These are phyloP conservation scores for Bombus superbus DNA, from an alignment of 1,140 invertebrate genomes.

Conservation along the genomic window DNA sequence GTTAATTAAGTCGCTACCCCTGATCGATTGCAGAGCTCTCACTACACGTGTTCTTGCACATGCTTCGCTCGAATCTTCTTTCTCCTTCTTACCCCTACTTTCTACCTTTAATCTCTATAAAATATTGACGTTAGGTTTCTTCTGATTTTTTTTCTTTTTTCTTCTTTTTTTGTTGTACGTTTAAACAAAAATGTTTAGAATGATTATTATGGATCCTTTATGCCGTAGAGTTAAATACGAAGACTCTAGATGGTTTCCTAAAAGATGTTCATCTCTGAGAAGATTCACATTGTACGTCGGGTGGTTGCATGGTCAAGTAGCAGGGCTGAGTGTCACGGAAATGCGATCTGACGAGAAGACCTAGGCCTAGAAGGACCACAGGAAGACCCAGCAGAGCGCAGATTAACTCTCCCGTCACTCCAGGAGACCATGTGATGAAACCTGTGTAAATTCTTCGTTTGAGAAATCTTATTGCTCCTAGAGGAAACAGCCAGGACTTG, in stretches of 20 bases:
- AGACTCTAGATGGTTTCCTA: too few relatives aligned
- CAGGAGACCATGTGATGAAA: constrained; percentile 82
- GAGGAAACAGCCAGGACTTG: too few relatives aligned
- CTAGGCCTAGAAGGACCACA: constrained; percentile 83
- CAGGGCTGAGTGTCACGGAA: constrained; percentile 78
- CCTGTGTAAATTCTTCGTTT: constrained; percentile 69
- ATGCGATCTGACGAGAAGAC: constrained; percentile 83
- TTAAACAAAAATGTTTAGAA: not conserved
- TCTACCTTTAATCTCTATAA: not conserved
- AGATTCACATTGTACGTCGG: constrained; percentile 71
- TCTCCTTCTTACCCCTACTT: not conserved
- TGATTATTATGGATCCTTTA: not conserved
- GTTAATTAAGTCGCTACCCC: not conserved
- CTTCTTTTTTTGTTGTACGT: not conserved
- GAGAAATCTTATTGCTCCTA: not conserved
- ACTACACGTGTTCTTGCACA: not conserved
- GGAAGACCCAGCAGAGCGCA: constrained; percentile 85
- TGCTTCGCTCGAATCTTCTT: not conserved
- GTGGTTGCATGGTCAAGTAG: constrained; percentile 67
- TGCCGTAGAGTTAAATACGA: not conserved
- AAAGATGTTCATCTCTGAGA: constrained; percentile 76
- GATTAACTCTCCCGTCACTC: constrained; percentile 84
- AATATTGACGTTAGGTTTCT: not conserved
- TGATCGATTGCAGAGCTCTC: not conserved
- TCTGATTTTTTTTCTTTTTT: not conserved